Conservation (phyloP, 2,888 invertebrate genomes). For the Odontocerum albicorne region DNA sequence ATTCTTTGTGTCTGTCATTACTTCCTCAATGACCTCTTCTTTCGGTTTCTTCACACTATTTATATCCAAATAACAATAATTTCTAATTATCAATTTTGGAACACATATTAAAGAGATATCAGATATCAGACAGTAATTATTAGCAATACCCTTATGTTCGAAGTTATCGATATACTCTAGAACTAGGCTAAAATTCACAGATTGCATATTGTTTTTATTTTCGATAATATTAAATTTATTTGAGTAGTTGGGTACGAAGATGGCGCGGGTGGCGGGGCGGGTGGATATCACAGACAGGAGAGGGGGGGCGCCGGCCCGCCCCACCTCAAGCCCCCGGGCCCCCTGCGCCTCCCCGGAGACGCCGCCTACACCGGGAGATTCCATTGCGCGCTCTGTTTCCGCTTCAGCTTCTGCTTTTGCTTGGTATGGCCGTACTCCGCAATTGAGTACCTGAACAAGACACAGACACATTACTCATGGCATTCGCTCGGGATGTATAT, state of each 20-base stretch:
- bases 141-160: slow-evolving; percentile 56
- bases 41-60: slow-evolving; percentile 51
- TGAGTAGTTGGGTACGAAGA: slow-evolving; percentile 58
- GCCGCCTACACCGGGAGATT: slow-evolving; percentile 28
- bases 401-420: too few relatives aligned
- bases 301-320: slow-evolving; percentile 61
- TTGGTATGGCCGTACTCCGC: slow-evolving; percentile 24
- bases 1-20: slow-evolving; percentile 58
- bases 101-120: slow-evolving; percentile 66
- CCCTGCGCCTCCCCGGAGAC: slow-evolving; percentile 43
- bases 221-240: slow-evolving; percentile 53
- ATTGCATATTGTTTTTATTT: slow-evolving; percentile 68
- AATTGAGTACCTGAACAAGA: slow-evolving; percentile 24
- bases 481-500: too few relatives aligned
- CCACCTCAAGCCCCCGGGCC: slow-evolving; percentile 39
- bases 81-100: slow-evolving; percentile 64
- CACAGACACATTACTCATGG: too few relatives aligned
- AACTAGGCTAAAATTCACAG: slow-evolving; percentile 66
- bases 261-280: slow-evolving; percentile 44
- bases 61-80: slow-evolving; percentile 51
- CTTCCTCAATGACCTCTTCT: slow-evolving; percentile 62
- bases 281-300: slow-evolving; percentile 46
- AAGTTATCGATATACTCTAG: slow-evolving; percentile 61
- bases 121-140: slow-evolving; percentile 61
- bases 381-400: slow-evolving; percentile 16